A percentile compares a stretch with the other conserved stretches of the same genome.
These are phyloP conservation scores for Hydrophis major DNA, from an alignment of 2,797 vertebrate genomes.

Conservation along the genomic window DNA sequence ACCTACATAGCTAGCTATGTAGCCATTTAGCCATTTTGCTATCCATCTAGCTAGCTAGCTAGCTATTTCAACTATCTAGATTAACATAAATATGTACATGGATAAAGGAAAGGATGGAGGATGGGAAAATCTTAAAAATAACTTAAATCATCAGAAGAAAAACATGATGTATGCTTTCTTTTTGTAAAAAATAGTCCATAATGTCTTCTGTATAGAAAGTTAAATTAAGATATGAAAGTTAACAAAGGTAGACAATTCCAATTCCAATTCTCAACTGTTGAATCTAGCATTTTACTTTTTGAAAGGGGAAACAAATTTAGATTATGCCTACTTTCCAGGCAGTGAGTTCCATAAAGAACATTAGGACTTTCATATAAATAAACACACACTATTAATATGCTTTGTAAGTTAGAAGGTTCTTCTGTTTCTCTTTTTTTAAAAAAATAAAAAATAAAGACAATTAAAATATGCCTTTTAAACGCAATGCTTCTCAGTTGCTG, in stretches of 20 bases:
- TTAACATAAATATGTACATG: not conserved
- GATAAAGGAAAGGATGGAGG: not conserved
- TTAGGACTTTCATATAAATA: not conserved
- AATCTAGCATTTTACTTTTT: not conserved
- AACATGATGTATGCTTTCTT: not conserved
- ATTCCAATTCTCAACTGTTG: not conserved
- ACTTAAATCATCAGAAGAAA: not conserved
- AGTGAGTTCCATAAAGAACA: not conserved
- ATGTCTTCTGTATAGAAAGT: not conserved
- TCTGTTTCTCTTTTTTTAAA: not conserved
- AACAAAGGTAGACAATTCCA: not conserved
- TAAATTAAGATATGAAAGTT: not conserved
- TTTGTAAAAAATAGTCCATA: not conserved
- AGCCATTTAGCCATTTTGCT: too few relatives aligned
- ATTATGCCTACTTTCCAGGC: not conserved
- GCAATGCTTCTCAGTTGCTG: not conserved
- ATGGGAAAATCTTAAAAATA: not conserved
- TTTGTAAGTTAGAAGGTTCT: not conserved
- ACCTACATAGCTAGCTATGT: too few relatives aligned
- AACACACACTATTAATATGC: not conserved
- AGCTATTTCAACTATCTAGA: not conserved
- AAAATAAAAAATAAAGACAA: conserved; percentile 9
- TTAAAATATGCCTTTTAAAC: conserved; percentile 10
- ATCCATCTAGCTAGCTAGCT: too few relatives aligned
- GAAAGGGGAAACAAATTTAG: not conserved